Evolutionary conservation across 2,797 vertebrate species (phyloP).

Genomic region (Silurus aristotelis): DNA sequence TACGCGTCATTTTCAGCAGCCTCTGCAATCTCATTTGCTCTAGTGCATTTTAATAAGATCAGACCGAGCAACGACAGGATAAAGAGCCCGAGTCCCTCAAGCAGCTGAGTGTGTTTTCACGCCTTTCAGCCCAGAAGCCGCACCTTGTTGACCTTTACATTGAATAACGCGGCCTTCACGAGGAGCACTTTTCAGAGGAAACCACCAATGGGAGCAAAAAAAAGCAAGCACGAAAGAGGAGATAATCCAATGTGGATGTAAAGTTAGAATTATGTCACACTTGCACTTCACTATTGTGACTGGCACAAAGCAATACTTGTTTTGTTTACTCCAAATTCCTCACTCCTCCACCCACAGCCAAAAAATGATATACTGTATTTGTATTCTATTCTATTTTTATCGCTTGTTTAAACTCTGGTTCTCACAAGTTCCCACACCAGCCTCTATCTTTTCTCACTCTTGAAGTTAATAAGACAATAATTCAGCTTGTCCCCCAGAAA

Average conservation of each 20-base stretch:
- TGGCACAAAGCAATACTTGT: neutral
- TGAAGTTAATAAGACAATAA: neutral
- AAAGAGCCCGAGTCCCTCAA: slow-evolving; percentile 53
- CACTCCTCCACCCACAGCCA: no score
- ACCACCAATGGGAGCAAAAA: neutral
- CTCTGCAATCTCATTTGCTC: slow-evolving; percentile 76
- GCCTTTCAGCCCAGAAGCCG: slow-evolving; percentile 51
- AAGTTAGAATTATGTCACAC: neutral
- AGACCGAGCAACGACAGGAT: slow-evolving; percentile 13
- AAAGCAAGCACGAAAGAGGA: neutral
- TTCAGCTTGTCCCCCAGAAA: neutral
- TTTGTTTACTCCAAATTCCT: neutral
- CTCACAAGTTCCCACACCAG: neutral
- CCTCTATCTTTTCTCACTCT: neutral
- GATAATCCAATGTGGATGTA: neutral
- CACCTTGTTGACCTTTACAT: slow-evolving; percentile 68
- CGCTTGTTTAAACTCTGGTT: neutral
- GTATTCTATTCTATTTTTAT: neutral
- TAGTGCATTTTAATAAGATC: slow-evolving; percentile 78
- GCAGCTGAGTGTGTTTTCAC: slow-evolving; percentile 55
- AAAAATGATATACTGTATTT: neutral
- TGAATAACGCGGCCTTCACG: slow-evolving; percentile 61
- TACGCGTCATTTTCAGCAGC: slow-evolving; percentile 77
- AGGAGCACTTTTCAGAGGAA: neutral
- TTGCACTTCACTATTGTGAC: no score